Base-by-base conservation (phyloP, 35 echinoderm and acorn worm genomes). In the Ophioderma brevispina region DNA sequence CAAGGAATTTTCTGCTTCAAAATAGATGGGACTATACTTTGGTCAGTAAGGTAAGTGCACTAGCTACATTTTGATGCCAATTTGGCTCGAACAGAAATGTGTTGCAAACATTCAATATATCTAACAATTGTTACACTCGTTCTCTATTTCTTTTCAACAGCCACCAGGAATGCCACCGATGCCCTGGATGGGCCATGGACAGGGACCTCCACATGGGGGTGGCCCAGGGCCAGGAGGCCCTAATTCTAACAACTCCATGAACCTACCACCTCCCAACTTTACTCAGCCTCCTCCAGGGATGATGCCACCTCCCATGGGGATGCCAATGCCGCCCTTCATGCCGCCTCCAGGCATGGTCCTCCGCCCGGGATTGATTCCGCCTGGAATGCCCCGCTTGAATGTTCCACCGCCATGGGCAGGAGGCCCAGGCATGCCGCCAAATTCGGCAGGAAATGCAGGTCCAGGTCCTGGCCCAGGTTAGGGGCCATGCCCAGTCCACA, bases 141-240 rank as follows among this genome's bases (percentile, higher is more conserved):
- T 25, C 59, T 18, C 28, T 70, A 25, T 70, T 25, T 25, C 3
- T 70, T 25, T 70, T 30, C 59, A 2, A 11, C n/a, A 70, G 59
- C 59, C 59, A 70, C 59, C 59, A 70, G 59, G 59, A 70, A 70
- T 70, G 59, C 59, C 59, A 70, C 59, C 59, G n/a, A 70, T 70
- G 59, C 59, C 59, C 10, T 70, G 59, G 59, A 70, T 70, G 59
- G 59, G 59, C 59, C 59, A 18, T 25, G 59, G 59, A 15, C 59
- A 70, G 59, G 59, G 59, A 70, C 59, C 59, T 25, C 59, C 59
- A 70, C 59, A 70, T 30, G 59, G 59, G n/a, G 59, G 59, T 6
- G 59, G 46, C 46, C 46, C 46, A 52, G 46, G 59, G 3, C 59
- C 15, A 70, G 59, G 59, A 70, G 59, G 59, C 4, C 59, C 59